phyloP scores from a whole-genome alignment of 2,888 invertebrate species.

The Synanthedon myopaeformis region DNA sequence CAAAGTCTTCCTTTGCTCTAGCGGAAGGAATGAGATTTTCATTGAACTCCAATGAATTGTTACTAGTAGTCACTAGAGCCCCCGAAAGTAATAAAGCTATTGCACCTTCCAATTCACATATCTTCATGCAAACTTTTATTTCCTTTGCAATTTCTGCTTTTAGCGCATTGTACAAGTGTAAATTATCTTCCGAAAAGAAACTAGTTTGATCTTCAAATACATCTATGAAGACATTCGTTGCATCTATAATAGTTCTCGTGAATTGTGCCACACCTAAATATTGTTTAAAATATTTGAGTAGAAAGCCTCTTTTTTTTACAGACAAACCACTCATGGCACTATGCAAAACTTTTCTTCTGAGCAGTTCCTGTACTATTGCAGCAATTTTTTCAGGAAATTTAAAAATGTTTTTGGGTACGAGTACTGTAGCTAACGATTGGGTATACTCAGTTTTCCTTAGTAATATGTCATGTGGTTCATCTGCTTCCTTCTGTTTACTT shows the following conservation, averaged over 20 bases:
- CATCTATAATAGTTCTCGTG: constrained; percentile 79
- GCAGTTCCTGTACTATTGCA: constrained; percentile 86
- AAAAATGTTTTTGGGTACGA: constrained; percentile 70
- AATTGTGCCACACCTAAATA: constrained; percentile 81
- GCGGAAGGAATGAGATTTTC: constrained; percentile 40
- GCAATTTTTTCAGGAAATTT: constrained; percentile 83
- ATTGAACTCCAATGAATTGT: constrained; percentile 34
- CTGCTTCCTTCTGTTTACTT: not conserved
- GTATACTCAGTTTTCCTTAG: constrained; percentile 85
- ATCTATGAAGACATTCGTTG: constrained; percentile 80
- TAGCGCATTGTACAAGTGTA: constrained; percentile 72
- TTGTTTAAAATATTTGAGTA: constrained; percentile 82
- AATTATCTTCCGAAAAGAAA: constrained; percentile 72
- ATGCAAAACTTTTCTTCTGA: constrained; percentile 82
- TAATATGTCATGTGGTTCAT: constrained; percentile 64
- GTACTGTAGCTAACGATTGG: constrained; percentile 80
- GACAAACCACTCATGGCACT: constrained; percentile 81
- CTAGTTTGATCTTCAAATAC: constrained; percentile 77
- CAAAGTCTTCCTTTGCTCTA: constrained; percentile 67
- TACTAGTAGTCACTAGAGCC: constrained; percentile 49
- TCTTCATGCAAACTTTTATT: constrained; percentile 72
- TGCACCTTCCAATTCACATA: constrained; percentile 77
- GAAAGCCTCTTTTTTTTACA: constrained; percentile 72
- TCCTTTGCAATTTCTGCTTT: constrained; percentile 75
- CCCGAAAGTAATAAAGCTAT: constrained; percentile 76